Evolutionary conservation across 2,113 vertebrate genomes (phyloP), one percentile per base, ranked within the genome.

Genomic region (Numenius arquata): DNA sequence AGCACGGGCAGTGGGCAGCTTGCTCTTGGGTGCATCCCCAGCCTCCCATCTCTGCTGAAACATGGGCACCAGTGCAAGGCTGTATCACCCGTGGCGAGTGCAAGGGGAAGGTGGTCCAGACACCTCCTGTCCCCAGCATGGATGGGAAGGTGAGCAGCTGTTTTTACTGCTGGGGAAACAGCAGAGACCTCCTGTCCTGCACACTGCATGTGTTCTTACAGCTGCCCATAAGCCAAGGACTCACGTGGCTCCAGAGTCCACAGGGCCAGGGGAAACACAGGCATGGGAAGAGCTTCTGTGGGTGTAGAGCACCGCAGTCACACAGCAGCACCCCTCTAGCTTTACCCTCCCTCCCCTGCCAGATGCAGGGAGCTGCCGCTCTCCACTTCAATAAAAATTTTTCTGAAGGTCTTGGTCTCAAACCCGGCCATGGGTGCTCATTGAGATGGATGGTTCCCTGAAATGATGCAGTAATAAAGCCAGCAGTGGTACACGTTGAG

Each of bases 1-100:
- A 30, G 56, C 0, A 0, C 66, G 32, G 74, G 34, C 36, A 14
- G 52, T 0, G 1, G 70, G 13, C 2, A 3, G 5, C 55, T 77
- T 0, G 0, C 19, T 22, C 53, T 9, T 1, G 1, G 43, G 6
- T 7, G 9, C 38, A 11, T 4, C 30, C 65, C 47, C 63, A 70
- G 32, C 40, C 68, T 38, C 12, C 3, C 21, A 4, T 4, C 56
- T 26, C 55, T 78, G 89, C 89, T 43, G 30, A 6, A 4, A 5
- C 36, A 12, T 3, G 1, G 62, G 84, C 66, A 62, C 34, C 13
- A 40, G 52, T 2, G 3, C 27, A 10, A 19, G 48, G 45, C 43
- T 6, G 12, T 8, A 11, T 5, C 59, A 29, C 22, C 70, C 13
- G 5, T 50, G 23, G 20, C 1, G 34, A 58, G 41, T 1, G 12